Evolutionary conservation across 2,888 invertebrate genomes (phyloP).

Genomic region (Chorisops tibialis): DNA sequence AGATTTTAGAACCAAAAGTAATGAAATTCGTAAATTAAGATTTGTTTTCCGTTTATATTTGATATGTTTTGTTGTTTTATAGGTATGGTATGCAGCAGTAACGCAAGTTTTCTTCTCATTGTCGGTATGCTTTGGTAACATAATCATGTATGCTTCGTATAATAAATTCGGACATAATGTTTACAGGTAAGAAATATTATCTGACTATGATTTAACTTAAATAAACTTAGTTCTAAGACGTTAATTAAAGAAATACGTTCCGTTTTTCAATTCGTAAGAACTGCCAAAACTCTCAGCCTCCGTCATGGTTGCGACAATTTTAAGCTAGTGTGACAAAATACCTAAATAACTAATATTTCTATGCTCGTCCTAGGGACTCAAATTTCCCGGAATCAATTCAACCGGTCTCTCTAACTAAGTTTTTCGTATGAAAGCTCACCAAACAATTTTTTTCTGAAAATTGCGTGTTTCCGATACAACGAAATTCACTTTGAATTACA

Average conservation of each 20-base stretch:
- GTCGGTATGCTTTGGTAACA: conserved; percentile 61
- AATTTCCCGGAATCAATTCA: no score
- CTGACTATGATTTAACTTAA: background rate
- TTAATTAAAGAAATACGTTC: background rate
- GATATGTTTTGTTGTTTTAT: conserved; percentile 24
- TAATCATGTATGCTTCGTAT: conserved; percentile 62
- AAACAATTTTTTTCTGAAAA: no score
- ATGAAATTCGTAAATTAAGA: background rate
- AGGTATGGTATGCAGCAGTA: conserved; percentile 65
- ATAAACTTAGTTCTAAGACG: background rate
- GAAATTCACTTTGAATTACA: no score
- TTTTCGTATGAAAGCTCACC: no score
- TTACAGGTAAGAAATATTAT: conserved; percentile 48
- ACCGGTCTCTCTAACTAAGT: no score
- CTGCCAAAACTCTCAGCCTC: no score
- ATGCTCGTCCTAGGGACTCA: no score
- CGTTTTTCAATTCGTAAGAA: background rate
- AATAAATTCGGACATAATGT: conserved; percentile 61
- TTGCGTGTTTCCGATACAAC: no score
- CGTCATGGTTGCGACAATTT: no score
- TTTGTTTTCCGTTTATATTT: background rate
- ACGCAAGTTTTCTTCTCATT: conserved; percentile 64
- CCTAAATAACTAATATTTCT: no score
- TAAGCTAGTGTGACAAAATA: no score
- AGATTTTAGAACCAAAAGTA: conserved; percentile 59